These are phyloP conservation scores for Astropecten irregularis DNA, from an alignment of 53 echinoderm and acorn worm genomes.

Conservation along the genomic window DNA sequence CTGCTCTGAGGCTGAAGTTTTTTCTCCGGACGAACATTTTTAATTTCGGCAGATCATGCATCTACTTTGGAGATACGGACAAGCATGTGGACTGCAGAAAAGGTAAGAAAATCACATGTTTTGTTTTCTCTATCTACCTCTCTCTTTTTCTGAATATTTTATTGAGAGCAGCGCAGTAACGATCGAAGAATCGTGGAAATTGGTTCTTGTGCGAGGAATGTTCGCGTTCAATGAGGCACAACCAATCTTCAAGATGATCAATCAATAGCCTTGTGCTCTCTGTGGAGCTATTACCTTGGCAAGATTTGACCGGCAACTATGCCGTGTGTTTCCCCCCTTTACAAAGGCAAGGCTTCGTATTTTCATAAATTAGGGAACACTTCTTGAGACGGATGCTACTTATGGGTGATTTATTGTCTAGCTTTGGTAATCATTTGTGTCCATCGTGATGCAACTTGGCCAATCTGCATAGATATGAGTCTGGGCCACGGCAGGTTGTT, in stretches of 20 bases:
- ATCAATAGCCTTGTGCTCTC: slow-evolving; percentile 23
- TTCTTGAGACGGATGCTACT: slow-evolving; percentile 32
- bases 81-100: slow-evolving; percentile 18
- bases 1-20: slow-evolving; percentile 15
- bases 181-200: slow-evolving; percentile 18
- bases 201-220: slow-evolving; percentile 43
- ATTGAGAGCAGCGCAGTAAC: neutral
- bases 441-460: slow-evolving; percentile 38
- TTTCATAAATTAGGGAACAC: slow-evolving; percentile 42
- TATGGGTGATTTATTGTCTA: slow-evolving; percentile 29
- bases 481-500: too few relatives aligned
- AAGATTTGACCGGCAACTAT: neutral
- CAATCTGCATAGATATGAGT: slow-evolving; percentile 8
- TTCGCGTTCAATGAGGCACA: slow-evolving; percentile 36
- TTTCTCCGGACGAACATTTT: too few relatives aligned
- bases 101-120: slow-evolving; percentile 20
- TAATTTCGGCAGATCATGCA: too few relatives aligned
- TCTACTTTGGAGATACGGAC: slow-evolving; percentile 16
- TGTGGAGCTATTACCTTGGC: neutral
- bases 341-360: neutral
- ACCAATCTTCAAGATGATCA: slow-evolving; percentile 15
- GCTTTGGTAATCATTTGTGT: slow-evolving; percentile 20
- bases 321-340: neutral
- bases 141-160: slow-evolving; percentile 13
- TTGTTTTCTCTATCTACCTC: too few relatives aligned